phyloP scores from a whole-genome alignment of 2,888 invertebrate species.

The Macaria notata region DNA sequence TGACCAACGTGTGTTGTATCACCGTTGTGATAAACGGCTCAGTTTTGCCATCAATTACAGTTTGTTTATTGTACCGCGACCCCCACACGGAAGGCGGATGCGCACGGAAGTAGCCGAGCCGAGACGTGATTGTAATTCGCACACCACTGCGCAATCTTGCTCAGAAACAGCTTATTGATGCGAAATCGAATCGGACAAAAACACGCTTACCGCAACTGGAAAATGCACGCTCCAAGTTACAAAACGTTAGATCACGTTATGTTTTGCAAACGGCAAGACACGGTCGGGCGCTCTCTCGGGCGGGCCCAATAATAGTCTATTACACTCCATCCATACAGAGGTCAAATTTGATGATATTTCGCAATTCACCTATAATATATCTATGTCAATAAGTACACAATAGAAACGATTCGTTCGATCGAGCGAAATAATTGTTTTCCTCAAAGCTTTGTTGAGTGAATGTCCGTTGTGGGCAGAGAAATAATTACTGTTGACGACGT shows the following conservation, averaged over 20 bases:
- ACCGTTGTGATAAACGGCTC: neutral
- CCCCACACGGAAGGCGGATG: conserved; percentile 25
- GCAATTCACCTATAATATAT: conserved; percentile 38
- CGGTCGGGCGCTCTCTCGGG: conserved; percentile 35
- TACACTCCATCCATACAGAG: conserved; percentile 35
- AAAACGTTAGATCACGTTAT: conserved; percentile 51
- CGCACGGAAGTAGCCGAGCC: conserved; percentile 30
- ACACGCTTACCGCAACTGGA: conserved; percentile 27
- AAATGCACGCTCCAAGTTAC: conserved; percentile 42
- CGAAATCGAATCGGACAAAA: conserved; percentile 32
- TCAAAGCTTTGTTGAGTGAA: conserved; percentile 17
- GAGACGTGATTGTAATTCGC: conserved; percentile 47
- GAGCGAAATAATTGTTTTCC: conserved; percentile 30
- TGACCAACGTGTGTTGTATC: no score
- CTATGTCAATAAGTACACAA: conserved; percentile 7
- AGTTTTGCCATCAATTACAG: neutral
- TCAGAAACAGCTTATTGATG: conserved; percentile 37
- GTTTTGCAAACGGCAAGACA: conserved; percentile 44
- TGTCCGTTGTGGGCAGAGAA: conserved; percentile 3
- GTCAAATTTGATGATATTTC: conserved; percentile 43
- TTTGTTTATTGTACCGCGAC: conserved; percentile 6
- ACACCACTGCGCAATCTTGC: conserved; percentile 44
- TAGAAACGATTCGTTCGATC: conserved; percentile 31
- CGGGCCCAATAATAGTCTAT: conserved; percentile 34
- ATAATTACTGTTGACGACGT: conserved; percentile 6